Evolutionary conservation across 2,113 vertebrate species (phyloP).

Genomic region (Oreotrochilus melanogaster): DNA sequence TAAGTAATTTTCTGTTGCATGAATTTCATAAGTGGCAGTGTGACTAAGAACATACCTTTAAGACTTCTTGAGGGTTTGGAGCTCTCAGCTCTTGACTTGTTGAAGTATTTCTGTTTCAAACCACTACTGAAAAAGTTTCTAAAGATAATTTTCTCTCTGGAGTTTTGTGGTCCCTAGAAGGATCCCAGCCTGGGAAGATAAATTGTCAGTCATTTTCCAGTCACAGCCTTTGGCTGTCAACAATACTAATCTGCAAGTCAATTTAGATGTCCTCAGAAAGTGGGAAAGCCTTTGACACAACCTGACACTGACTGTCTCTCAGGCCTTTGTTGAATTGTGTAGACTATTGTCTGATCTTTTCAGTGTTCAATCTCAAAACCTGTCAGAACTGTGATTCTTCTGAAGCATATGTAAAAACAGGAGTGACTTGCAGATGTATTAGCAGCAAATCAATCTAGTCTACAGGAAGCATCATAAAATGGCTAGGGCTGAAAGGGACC

Average conservation of each 20-base stretch:
- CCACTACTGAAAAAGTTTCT: background rate
- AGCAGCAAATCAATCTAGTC: background rate
- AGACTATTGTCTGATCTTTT: background rate
- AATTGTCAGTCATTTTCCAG: background rate
- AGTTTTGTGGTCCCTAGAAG: background rate
- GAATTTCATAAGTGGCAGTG: background rate
- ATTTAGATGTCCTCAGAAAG: background rate
- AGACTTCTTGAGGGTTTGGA: background rate
- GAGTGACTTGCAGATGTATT: background rate
- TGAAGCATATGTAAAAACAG: background rate
- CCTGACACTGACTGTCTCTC: background rate
- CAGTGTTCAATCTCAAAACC: background rate
- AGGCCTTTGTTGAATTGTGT: background rate
- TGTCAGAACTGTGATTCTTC: background rate
- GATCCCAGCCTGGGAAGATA: background rate
- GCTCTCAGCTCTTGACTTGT: background rate
- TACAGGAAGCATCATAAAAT: background rate
- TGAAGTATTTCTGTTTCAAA: background rate
- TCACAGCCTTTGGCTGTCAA: background rate
- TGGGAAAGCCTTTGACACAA: background rate
- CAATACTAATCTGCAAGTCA: background rate
- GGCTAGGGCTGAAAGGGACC: no score
- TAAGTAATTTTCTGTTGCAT: background rate
- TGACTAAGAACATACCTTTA: background rate
- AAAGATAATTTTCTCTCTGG: background rate